Base-by-base conservation (phyloP, 2,888 invertebrate genomes). In the Cryptus viduatorius region DNA sequence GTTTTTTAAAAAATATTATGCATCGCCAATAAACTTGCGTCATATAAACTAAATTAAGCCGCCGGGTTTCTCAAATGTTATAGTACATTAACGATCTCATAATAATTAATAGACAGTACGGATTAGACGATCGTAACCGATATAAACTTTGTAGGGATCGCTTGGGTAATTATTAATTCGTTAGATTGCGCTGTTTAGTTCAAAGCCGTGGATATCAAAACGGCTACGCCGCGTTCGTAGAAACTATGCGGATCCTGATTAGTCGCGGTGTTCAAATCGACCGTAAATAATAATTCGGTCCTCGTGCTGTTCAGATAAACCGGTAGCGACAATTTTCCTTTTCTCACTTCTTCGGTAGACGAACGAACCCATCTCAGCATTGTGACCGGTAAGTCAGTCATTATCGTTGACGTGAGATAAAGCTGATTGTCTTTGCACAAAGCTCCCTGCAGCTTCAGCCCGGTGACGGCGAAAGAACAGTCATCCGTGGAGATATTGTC, bases 261-360 rank as follows among this genome's bases (percentile, higher is more conserved):
- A 68, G 98, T 96, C 69, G 98, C 98, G 76, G 98, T 97, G 89
- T 98, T 97, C 93, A 99, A 96, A 90, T 99, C 98, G 80, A 99
- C 97, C 0, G 99, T 99, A 94, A 99, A 99, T 86, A 99, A 95
- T 82, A 99, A 95, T 94, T 99, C 99, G 0, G 98, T 97, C 88
- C 99, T 96, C 14, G 98, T 99, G 85, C 98, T 98, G 95, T 99
- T 99, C 92, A 99, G 95, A 94, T 99, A 99, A 82, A 99, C 98
- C 0, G 99, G 99, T 89, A 99, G 95, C 3, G 98, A 97, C 59
- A 99, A 95, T 93, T 97, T 96, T 89, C 95, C 96, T 82, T 95
- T 94, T 48, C 93, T 92, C 2, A 92, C 88, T 86, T 95, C 95
- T 37, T 94, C 94, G 42, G 89, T 89, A 80, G 93, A 94, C 94